Evolutionary conservation across 2,113 vertebrate species (phyloP), one percentile per base, ranked within the genome.

Genomic region (Psilopogon haemacephalus): DNA sequence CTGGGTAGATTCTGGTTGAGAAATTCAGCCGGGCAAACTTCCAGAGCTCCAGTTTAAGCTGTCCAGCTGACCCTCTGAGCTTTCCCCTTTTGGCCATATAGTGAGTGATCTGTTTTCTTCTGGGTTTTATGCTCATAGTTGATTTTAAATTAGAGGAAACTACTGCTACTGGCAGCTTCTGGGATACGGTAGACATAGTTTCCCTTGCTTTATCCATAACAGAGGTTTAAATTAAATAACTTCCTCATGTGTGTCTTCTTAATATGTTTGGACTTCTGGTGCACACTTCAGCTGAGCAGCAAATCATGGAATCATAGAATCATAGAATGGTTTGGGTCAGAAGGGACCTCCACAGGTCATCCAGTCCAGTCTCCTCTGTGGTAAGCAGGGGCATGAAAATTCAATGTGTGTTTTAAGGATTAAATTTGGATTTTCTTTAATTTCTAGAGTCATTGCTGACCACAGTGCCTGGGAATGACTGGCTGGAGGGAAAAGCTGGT

Each of bases 1-100:
- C 13, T 11, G 50, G 2, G 10, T 62, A 50, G 21, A 15, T 58
- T 72, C 32, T 52, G 5, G 0, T 5, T 0, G 5, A 60, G 54
- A 78, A 89, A 35, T 54, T 37, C 48, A 64, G 42, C 12, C 48
- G 46, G 58, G 32, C 4, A 15, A 28, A 32, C 54, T 37, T 78
- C 18, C 50, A 71, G 80, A 76, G 32, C 11, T 72, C 14, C 13
- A 24, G 21, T 14, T 60, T 32, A 16, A 91, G 40, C 35, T 2
- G 3, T 19, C 0, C 1, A 76, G 28, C 64, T 77, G 69, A 32
- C 15, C 6, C 4, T 32, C 46, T 87, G 9, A 74, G 28, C 60
- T 50, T 71, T 87, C 67, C 26, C 5, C 27, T 87, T 82, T 71
- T 64, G 64, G 38, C 35, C 19, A 7, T 2, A 1, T 33, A 83